Evolutionary conservation across 1,140 invertebrate species (phyloP), one percentile per base, ranked within the genome.

Genomic region (Onthophagus taurus): DNA sequence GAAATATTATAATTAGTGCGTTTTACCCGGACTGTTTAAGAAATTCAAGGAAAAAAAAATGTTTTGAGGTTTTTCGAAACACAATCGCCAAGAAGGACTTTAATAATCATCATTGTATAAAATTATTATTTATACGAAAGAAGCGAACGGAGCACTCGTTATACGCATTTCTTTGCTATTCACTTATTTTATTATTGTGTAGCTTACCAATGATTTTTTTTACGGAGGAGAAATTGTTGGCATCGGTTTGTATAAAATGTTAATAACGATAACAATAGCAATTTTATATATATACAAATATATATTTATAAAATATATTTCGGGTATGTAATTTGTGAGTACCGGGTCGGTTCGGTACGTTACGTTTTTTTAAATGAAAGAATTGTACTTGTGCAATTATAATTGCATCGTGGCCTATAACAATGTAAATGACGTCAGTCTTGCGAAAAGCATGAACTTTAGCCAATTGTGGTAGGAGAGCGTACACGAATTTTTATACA

Each of bases 111-210:
- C 43, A 18, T 43, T 54, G 51, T 57, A 57, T 53, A 46, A 50
- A 50, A 48, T 45, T 39, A 26, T 24, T 44, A 34, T 49, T 39
- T 44, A 45, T 50, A 53, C 47, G 13, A 41, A 26, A 43, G 41
- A 51, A 47, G 50, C 54, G 51, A 43, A 48, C 50, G n/a, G n/a
- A 51, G 58, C 59, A 60, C 59, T 55, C 57, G 59, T 61, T 61
- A 61, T 61, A 60, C 45, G 59, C 59, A 60, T 41, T 23, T 54
- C 53, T 60, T 60, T 47, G 54, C 51, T 53, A 51, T 44, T 39
- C 45, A 51, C 44, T 55, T 50, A 51, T 53, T 55, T 47, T 44
- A 44, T 37, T 33, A 31, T 41, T 42, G 50, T 49, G 48, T 51
- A 47, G 49, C 52, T 52, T 52, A 20, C n/a, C 20, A 37, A 37